Conservation (phyloP, 2,797 vertebrate genomes). For the Helostoma temminkii region DNA sequence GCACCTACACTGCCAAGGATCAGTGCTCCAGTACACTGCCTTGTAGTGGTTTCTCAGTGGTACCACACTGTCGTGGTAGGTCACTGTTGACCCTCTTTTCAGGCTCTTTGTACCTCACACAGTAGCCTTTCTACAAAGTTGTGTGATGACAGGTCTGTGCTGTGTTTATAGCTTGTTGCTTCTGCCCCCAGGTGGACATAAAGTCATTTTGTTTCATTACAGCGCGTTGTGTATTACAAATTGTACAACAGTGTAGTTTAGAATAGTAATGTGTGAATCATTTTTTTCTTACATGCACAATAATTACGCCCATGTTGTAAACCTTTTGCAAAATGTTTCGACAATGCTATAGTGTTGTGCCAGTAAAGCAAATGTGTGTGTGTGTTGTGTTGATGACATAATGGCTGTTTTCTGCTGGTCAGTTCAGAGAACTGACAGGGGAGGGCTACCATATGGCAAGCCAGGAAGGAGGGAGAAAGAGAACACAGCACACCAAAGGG, state of each 20-base stretch:
- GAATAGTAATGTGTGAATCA: background rate
- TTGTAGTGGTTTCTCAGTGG: no score
- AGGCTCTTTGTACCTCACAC: no score
- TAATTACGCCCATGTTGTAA: background rate
- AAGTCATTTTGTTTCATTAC: no score
- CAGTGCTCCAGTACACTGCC: no score
- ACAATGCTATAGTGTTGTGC: background rate
- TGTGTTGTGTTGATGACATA: constrained; percentile 43
- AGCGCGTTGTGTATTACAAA: background rate
- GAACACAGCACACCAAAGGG: constrained; percentile 28
- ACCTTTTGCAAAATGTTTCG: background rate
- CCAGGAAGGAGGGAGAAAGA: constrained; percentile 69
- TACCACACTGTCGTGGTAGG: no score
- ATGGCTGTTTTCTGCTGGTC: constrained; percentile 61
- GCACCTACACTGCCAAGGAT: no score
- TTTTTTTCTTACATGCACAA: background rate
- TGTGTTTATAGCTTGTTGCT: background rate
- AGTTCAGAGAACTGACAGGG: constrained; percentile 68
- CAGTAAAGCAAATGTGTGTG: background rate
- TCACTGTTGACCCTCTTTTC: no score
- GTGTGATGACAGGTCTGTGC: background rate
- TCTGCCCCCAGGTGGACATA: background rate
- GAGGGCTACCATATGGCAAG: constrained; percentile 75
- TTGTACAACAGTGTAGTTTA: background rate
- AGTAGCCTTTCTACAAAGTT: no score